Evolutionary conservation across 2,888 invertebrate species (phyloP).

Genomic region (Ommatoiulus sabulosus): DNA sequence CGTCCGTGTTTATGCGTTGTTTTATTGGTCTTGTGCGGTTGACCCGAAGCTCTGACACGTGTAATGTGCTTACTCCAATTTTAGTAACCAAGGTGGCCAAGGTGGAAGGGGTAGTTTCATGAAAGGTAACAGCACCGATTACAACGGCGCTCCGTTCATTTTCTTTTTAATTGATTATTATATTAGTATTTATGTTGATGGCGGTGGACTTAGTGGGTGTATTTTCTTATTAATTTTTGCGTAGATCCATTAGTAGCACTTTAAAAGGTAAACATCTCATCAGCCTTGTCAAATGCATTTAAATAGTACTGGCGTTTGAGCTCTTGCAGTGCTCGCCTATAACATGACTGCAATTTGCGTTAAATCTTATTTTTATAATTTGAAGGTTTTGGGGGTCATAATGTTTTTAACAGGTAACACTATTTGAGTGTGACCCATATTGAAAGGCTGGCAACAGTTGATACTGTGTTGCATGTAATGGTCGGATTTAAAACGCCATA

Average conservation of each 20-base stretch:
- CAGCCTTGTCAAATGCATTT: no score
- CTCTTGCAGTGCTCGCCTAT: neutral
- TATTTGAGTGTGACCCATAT: no score
- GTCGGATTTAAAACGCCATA: no score
- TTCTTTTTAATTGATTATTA: conserved; percentile 50
- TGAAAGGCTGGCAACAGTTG: no score
- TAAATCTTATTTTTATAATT: neutral
- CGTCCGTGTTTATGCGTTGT: conserved; percentile 29
- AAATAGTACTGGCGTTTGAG: no score
- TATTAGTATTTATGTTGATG: neutral
- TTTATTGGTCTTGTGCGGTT: conserved; percentile 34
- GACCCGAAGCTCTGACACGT: conserved; percentile 55
- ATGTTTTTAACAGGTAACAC: no score
- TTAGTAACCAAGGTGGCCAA: conserved; percentile 75
- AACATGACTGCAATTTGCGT: conserved; percentile 16
- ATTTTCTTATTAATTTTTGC: neutral
- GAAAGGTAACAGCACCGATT: conserved; percentile 93
- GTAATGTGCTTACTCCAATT: conserved; percentile 74
- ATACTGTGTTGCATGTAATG: no score
- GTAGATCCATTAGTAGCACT: neutral
- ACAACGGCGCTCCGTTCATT: conserved; percentile 54
- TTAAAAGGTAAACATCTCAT: neutral
- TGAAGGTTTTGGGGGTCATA: no score
- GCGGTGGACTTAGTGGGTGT: neutral
- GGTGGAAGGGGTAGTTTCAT: conserved; percentile 95